Conservation (phyloP, 2,888 invertebrate genomes). For the Argyra leucocephala region DNA sequence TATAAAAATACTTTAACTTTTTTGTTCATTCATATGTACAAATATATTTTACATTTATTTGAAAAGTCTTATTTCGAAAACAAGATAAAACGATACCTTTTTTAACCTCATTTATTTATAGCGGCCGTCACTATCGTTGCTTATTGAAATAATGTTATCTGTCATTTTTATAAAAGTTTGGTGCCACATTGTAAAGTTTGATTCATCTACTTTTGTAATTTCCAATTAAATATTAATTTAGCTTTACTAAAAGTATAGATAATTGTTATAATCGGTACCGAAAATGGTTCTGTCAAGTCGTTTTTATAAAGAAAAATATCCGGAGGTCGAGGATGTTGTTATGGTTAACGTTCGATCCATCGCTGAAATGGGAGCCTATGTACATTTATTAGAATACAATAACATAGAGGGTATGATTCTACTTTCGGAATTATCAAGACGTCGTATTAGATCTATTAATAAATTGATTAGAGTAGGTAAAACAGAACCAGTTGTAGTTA, state of each 20-base stretch:
- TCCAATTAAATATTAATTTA: too few relatives aligned
- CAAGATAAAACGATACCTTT: too few relatives aligned
- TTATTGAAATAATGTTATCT: background rate
- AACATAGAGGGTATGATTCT: conserved; percentile 99
- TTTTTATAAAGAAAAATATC: conserved; percentile 94
- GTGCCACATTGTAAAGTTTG: background rate
- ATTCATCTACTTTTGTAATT: background rate
- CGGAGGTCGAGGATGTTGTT: conserved; percentile 97
- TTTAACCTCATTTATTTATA: too few relatives aligned
- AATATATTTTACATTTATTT: too few relatives aligned
- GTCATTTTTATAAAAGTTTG: background rate
- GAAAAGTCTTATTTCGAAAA: too few relatives aligned
- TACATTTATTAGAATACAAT: conserved; percentile 94
- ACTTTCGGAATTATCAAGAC: conserved; percentile 91
- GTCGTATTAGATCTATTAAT: conserved; percentile 98
- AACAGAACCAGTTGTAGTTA: conserved; percentile 97
- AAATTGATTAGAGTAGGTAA: conserved; percentile 97
- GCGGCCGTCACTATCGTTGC: too few relatives aligned
- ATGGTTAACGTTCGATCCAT: conserved; percentile 98
- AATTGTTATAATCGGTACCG: background rate
- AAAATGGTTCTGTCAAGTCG: conserved; percentile 88
- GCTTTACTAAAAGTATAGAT: too few relatives aligned
- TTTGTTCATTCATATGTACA: too few relatives aligned
- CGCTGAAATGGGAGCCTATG: conserved; percentile 99
- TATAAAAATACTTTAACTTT: too few relatives aligned